phyloP scores from a whole-genome alignment of 2,888 invertebrate genomes.

The Andrena chrysosceles region DNA sequence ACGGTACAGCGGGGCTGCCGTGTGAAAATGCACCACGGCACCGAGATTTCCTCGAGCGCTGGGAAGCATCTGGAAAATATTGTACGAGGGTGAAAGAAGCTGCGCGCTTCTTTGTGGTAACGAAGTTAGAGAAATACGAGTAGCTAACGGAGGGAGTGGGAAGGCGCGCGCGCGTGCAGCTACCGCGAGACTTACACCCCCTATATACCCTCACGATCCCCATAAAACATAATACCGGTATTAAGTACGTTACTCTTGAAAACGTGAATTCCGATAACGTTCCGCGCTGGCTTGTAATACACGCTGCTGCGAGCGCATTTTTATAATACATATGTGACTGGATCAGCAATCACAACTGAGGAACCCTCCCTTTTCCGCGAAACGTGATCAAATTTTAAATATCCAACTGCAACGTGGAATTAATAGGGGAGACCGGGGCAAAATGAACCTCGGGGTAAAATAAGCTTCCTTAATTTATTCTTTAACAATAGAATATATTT shows the following conservation, averaged over 20 bases:
- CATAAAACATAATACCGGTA: slow-evolving; percentile 42
- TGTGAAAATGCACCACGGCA: slow-evolving; percentile 20
- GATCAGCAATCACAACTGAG: too few relatives aligned
- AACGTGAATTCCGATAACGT: slow-evolving; percentile 39
- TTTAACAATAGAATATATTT: too few relatives aligned
- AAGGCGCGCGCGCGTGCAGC: background rate
- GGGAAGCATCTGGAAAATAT: slow-evolving; percentile 47
- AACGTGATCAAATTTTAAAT: too few relatives aligned
- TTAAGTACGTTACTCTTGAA: slow-evolving; percentile 33
- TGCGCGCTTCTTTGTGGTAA: slow-evolving; percentile 46
- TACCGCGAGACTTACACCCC: slow-evolving; percentile 28
- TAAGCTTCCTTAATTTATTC: too few relatives aligned
- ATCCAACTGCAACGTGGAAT: too few relatives aligned
- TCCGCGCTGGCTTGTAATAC: background rate
- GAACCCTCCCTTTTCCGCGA: too few relatives aligned
- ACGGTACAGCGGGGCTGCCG: background rate
- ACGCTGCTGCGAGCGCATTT: too few relatives aligned
- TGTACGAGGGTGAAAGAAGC: slow-evolving; percentile 33
- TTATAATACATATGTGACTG: too few relatives aligned
- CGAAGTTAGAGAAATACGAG: slow-evolving; percentile 57
- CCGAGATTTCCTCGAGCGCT: slow-evolving; percentile 40
- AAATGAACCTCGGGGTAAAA: too few relatives aligned
- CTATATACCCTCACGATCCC: slow-evolving; percentile 29
- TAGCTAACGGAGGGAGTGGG: slow-evolving; percentile 12
- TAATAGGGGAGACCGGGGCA: too few relatives aligned